A percentile compares a stretch with the other conserved stretches of the same genome.
Evolutionary conservation across 2,797 vertebrate species (phyloP).

Genomic region (Lutjanus argentimaculatus): DNA sequence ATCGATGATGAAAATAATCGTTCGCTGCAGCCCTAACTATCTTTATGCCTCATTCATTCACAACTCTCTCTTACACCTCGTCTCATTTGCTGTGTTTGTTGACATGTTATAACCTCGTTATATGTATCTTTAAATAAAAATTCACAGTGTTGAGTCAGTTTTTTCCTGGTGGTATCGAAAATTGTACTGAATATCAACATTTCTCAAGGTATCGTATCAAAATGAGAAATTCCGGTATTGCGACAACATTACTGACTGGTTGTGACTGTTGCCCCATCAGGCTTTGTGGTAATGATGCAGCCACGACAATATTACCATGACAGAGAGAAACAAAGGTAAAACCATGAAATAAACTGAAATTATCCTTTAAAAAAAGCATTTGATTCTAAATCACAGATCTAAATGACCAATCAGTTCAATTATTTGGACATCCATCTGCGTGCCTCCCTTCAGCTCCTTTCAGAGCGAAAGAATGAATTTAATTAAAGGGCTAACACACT

Average conservation of each 20-base stretch:
- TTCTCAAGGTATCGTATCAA: too few species aligned
- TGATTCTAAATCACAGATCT: slow-evolving; percentile 18
- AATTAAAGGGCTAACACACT: slow-evolving; percentile 58
- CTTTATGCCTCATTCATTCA: too few species aligned
- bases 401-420: slow-evolving; percentile 32
- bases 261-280: neutral
- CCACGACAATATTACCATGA: neutral
- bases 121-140: too few species aligned
- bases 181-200: too few species aligned
- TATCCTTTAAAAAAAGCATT: neutral
- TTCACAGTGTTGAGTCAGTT: too few species aligned
- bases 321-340: neutral
- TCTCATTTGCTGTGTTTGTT: too few species aligned
- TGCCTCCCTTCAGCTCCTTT: slow-evolving; percentile 35
- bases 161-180: too few species aligned
- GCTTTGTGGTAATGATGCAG: neutral
- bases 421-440: slow-evolving; percentile 42
- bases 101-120: too few species aligned
- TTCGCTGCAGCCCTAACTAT: too few species aligned
- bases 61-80: too few species aligned
- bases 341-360: slow-evolving; percentile 2
- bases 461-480: slow-evolving; percentile 51
- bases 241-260: neutral
- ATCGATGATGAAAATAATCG: too few species aligned
- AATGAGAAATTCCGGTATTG: too few species aligned